Evolutionary conservation across 2,113 vertebrate genomes (phyloP).

Genomic region (Hirundichthys speculiger): DNA sequence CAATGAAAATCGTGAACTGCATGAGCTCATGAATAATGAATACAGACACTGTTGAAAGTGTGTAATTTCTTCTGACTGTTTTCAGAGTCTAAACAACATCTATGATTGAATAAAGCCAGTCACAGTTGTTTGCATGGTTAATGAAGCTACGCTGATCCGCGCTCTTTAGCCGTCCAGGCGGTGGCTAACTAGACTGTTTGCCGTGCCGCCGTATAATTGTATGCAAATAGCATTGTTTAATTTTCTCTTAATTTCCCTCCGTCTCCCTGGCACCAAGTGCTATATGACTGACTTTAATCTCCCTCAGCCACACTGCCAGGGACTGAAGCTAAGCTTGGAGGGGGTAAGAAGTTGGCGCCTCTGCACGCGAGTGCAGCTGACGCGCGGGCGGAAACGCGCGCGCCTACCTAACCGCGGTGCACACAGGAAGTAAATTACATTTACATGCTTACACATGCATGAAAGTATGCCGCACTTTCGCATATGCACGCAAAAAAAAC

Average conservation of each 20-base stretch:
- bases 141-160: conserved; percentile 30
- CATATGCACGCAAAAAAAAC: conserved; percentile 14
- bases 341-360: conserved; percentile 5
- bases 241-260: conserved; percentile 65
- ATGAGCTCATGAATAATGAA: conserved; percentile 42
- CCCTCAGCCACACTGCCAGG: conserved; percentile 44
- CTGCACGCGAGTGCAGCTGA: conserved; percentile 15
- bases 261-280: conserved; percentile 52
- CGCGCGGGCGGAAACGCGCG: not conserved
- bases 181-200: conserved; percentile 43
- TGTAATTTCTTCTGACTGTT: conserved; percentile 20
- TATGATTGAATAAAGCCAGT: conserved; percentile 54
- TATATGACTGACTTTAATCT: conserved; percentile 70
- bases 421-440: conserved; percentile 36
- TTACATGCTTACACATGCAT: conserved; percentile 35
- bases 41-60: conserved; percentile 45
- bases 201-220: conserved; percentile 59
- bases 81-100: conserved; percentile 40
- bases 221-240: conserved; percentile 74
- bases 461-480: conserved; percentile 24
- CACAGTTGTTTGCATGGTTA: conserved; percentile 57
- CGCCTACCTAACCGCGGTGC: not conserved
- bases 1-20: not conserved
- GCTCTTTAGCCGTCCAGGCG: conserved; percentile 51
- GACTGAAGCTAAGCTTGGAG: conserved; percentile 45